Evolutionary conservation across 1,140 invertebrate species (phyloP).

Genomic region (Halesus radiatus): DNA sequence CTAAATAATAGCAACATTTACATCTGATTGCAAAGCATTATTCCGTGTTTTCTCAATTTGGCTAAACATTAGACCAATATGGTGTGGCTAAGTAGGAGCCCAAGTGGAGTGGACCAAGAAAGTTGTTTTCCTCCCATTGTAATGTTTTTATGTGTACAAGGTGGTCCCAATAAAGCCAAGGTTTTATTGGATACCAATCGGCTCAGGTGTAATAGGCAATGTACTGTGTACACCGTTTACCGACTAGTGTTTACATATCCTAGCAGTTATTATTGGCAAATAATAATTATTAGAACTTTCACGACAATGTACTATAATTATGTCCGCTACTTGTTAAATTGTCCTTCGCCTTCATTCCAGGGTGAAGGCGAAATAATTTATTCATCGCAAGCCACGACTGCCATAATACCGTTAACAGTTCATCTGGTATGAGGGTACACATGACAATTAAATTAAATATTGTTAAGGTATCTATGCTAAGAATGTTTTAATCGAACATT

Average conservation of each 20-base stretch:
- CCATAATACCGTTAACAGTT: too few species aligned
- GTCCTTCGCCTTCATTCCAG: too few species aligned
- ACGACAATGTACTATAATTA: too few species aligned
- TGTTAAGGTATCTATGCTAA: too few species aligned
- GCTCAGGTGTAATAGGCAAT: neutral
- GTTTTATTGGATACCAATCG: neutral
- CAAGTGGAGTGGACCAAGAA: neutral
- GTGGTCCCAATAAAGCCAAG: conserved; percentile 6
- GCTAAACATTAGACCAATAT: conserved; percentile 26
- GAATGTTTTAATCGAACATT: too few species aligned
- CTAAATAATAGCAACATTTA: conserved; percentile 15
- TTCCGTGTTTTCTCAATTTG: conserved; percentile 24
- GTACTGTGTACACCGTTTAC: neutral
- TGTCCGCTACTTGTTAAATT: too few species aligned
- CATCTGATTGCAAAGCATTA: conserved; percentile 25
- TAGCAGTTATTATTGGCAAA: too few species aligned
- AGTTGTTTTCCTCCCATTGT: conserved; percentile 23
- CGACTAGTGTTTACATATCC: neutral
- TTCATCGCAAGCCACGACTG: too few species aligned
- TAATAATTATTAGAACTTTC: too few species aligned
- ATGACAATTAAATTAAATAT: too few species aligned
- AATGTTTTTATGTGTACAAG: neutral
- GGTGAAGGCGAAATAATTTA: too few species aligned
- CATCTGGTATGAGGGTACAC: too few species aligned
- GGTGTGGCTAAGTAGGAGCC: neutral